A percentile compares a stretch with the other conserved stretches of the same genome.
phyloP scores from a whole-genome alignment of 2,797 vertebrate species.

The Lagorchestes hirsutus region DNA sequence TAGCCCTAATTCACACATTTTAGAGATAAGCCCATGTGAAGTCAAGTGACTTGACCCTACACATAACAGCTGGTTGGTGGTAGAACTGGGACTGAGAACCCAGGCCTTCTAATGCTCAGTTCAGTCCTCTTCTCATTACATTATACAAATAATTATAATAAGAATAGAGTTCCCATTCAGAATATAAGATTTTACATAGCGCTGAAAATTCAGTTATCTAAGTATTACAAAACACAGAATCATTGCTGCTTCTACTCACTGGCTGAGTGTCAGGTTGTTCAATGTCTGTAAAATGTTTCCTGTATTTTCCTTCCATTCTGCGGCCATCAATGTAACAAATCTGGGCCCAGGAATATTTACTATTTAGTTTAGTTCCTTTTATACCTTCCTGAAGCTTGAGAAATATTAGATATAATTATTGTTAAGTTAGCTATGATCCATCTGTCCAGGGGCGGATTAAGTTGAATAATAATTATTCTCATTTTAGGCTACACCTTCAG shows the following conservation, averaged over 20 bases:
- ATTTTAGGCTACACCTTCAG: background rate
- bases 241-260: conserved; percentile 10
- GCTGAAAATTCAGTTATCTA: background rate
- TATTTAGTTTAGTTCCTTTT: conserved; percentile 33
- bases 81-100: background rate
- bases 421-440: conserved; percentile 44
- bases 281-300: conserved; percentile 13
- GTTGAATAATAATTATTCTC: conserved; percentile 37
- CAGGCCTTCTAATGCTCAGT: background rate
- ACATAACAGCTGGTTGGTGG: background rate
- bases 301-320: conserved; percentile 30
- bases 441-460: conserved; percentile 12
- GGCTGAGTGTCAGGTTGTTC: conserved; percentile 36
- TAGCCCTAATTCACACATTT: background rate
- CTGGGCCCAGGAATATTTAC: conserved; percentile 39
- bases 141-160: background rate
- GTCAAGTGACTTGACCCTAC: background rate
- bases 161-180: conserved; percentile 1
- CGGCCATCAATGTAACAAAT: conserved; percentile 24
- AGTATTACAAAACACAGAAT: conserved; percentile 11
- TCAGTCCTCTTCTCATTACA: background rate
- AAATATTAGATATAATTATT: conserved; percentile 44
- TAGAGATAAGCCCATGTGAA: background rate
- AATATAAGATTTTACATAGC: conserved; percentile 5
- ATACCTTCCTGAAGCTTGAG: conserved; percentile 10